Percentiles rank a stretch among this genome's conserved stretches.
These are phyloP conservation scores for Sminthopsis crassicaudata DNA, from an alignment of 2,113 vertebrate genomes.

Conservation along the genomic window DNA sequence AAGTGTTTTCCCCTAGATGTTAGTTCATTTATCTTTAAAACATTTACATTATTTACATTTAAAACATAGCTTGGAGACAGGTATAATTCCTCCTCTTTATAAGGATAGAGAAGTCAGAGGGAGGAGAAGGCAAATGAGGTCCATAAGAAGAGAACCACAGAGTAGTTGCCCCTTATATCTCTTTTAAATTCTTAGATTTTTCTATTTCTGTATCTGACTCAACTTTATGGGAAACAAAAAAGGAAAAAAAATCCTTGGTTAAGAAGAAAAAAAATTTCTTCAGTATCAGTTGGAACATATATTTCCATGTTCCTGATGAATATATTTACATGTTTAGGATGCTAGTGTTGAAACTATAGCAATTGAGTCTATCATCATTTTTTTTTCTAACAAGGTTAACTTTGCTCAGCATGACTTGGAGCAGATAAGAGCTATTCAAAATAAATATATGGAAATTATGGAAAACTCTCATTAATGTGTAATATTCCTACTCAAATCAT, in stretches of 20 bases:
- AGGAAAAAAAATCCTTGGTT: neutral
- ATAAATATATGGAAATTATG: neutral
- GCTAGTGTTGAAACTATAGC: neutral
- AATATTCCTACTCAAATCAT: neutral
- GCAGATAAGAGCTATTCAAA: neutral
- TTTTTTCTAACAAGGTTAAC: neutral
- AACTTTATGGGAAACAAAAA: conserved; percentile 69
- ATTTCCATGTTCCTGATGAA: conserved; percentile 23
- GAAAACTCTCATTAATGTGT: neutral
- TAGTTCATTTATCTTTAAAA: conserved; percentile 71
- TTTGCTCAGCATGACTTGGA: neutral
- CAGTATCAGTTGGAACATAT: neutral
- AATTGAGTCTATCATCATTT: neutral
- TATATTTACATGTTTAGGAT: conserved; percentile 60
- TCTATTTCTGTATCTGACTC: conserved; percentile 50
- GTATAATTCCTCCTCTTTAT: conserved; percentile 52
- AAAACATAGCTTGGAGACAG: conserved; percentile 47
- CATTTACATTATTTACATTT: too few relatives aligned
- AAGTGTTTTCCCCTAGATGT: conserved; percentile 37
- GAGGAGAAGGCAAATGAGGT: neutral
- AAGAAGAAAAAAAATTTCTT: neutral
- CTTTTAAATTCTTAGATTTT: conserved; percentile 20
- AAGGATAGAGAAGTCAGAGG: conserved; percentile 22
- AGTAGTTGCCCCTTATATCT: conserved; percentile 45
- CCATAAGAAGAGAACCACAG: neutral